Evolutionary conservation across 2,888 invertebrate genomes (phyloP).

Genomic region (Pomacea canaliculata): DNA sequence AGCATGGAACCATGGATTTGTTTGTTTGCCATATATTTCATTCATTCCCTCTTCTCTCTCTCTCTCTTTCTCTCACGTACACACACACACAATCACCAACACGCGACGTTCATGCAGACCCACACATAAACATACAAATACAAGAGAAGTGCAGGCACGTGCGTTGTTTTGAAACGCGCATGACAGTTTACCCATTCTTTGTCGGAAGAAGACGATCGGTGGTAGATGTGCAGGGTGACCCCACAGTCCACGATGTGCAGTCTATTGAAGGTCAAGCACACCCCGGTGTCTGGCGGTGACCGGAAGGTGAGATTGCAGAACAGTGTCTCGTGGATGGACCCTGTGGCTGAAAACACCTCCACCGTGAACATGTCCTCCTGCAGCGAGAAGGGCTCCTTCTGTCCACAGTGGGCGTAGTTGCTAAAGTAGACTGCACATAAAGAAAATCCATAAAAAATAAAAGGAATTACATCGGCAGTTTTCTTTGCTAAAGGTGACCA

Average conservation of each 20-base stretch:
- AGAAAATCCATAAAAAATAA: background rate
- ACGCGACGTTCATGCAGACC: too few relatives aligned
- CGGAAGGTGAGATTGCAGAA: slow-evolving; percentile 49
- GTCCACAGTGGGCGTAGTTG: slow-evolving; percentile 36
- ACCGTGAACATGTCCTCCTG: slow-evolving; percentile 34
- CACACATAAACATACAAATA: too few relatives aligned
- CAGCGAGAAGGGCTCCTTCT: slow-evolving; percentile 27
- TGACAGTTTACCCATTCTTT: slow-evolving; percentile 20
- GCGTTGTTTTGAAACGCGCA: too few relatives aligned
- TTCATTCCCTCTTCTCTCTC: too few relatives aligned
- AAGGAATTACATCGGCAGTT: too few relatives aligned
- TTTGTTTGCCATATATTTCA: too few relatives aligned
- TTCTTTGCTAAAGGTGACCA: too few relatives aligned
- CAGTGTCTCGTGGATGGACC: slow-evolving; percentile 41
- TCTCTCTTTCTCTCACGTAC: too few relatives aligned
- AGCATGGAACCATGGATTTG: too few relatives aligned
- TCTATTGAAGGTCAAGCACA: slow-evolving; percentile 48
- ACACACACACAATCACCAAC: too few relatives aligned
- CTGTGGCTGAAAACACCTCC: slow-evolving; percentile 35
- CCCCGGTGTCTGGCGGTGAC: slow-evolving; percentile 40
- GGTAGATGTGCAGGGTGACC: slow-evolving; percentile 40
- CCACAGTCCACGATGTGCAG: slow-evolving; percentile 40
- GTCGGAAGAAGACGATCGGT: slow-evolving; percentile 23
- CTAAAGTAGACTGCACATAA: slow-evolving; percentile 37
- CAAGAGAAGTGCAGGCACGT: too few relatives aligned